Evolutionary conservation across 2,113 vertebrate species (phyloP), one percentile per base, ranked within the genome.

Genomic region (Anarrhichthys ocellatus): DNA sequence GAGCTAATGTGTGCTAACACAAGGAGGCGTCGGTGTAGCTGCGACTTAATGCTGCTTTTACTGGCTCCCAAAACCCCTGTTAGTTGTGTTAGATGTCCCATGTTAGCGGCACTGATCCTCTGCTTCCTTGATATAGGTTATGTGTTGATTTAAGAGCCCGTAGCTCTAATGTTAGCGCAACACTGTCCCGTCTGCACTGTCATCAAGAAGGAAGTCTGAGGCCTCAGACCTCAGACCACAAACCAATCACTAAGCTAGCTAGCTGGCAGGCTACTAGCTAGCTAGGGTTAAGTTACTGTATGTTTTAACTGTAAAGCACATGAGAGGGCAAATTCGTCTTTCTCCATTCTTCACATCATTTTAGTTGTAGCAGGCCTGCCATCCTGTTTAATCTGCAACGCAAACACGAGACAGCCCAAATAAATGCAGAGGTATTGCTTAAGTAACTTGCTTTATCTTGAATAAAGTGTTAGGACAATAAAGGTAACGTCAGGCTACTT

Each of bases 191-290:
- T 93, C 87, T 92, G 94, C 92, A 92, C 89, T 95, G 94, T 95
- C 94, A 94, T 93, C 88, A 88, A 92, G 88, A 89, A 80, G 78
- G 84, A 85, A 92, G 89, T 90, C 72, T 85, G 78, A 92, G 94
- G 94, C 94, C 94, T 92, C 50, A 38, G 56, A 72, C 94, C 94
- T 92, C 50, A 38, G 56, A 72, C 38, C 78, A 65, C 24, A 59
- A 87, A 87, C 58, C 84, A 52, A 10, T 75, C 56, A 81, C 56
- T 73, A 83, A 81, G 54, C 89, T 80, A 67, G 75, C 76, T 72
- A 50, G 48, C 74, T 63, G 68, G 29, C 27, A 75, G 54, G 56
- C 79, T 71, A 61, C 61, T 29, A 13, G n/a, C 75, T 59, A 76
- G 73, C 63, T 2, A 32, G 32, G 56, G 75, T 81, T 62, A 67